These are phyloP conservation scores for Luehdorfia chinensis DNA, from an alignment of 1,140 invertebrate species.

Conservation along the genomic window DNA sequence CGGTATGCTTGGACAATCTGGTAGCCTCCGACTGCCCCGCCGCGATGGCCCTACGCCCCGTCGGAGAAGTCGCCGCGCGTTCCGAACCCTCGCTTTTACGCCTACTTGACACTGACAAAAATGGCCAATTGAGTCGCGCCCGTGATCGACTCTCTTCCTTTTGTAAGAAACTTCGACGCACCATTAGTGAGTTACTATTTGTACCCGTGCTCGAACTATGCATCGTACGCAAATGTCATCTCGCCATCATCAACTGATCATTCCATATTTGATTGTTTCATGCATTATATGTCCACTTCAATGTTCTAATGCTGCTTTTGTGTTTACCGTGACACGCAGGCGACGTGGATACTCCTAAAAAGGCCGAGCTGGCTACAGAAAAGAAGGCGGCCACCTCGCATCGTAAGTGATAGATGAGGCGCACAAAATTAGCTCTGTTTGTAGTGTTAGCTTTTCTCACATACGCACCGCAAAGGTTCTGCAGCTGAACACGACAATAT, in stretches of 20 bases:
- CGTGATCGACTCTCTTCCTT: conserved; percentile 65
- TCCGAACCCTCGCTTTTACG: conserved; percentile 63
- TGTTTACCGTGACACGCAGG: conserved; percentile 64
- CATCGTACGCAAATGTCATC: conserved; percentile 6
- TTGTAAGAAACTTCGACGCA: conserved; percentile 70
- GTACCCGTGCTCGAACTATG: conserved; percentile 10
- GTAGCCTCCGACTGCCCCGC: conserved; percentile 47
- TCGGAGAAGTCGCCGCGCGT: conserved; percentile 51
- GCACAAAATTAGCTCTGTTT: conserved; percentile 55
- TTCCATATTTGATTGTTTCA: conserved; percentile 15
- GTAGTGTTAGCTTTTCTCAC: conserved; percentile 33
- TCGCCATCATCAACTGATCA: conserved; percentile 5
- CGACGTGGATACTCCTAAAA: conserved; percentile 73
- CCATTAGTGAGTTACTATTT: conserved; percentile 64
- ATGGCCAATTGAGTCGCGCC: conserved; percentile 60
- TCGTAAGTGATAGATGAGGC: conserved; percentile 73
- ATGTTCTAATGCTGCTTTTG: conserved; percentile 75
- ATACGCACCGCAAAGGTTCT: conserved; percentile 20
- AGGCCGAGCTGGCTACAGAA: conserved; percentile 68
- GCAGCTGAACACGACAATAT: conserved; percentile 21
- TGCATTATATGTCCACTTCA: conserved; percentile 41
- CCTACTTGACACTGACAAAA: conserved; percentile 60
- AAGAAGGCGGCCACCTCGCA: conserved; percentile 65
- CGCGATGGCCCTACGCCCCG: conserved; percentile 49
- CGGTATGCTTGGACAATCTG: conserved; percentile 64